Evolutionary conservation across 2,113 vertebrate genomes (phyloP).

Genomic region (Capreolus pygargus): DNA sequence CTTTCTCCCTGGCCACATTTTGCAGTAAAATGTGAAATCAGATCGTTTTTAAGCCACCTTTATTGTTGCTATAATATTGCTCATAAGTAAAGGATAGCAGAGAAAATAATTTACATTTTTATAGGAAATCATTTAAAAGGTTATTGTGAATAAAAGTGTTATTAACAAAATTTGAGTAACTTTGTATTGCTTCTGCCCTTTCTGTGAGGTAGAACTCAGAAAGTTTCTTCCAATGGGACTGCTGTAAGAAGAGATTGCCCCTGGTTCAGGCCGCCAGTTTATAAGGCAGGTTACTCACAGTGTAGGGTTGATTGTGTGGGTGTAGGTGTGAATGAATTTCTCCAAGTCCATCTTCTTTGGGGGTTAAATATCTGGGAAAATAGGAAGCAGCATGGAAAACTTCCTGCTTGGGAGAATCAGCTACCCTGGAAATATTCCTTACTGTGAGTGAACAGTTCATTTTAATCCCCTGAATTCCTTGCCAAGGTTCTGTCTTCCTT

Average conservation of each 20-base stretch:
- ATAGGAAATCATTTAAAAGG: conserved; percentile 30
- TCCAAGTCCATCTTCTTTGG: neutral
- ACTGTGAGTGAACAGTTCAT: neutral
- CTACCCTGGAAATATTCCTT: neutral
- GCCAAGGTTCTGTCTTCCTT: neutral
- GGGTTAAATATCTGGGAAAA: neutral
- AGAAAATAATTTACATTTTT: conserved; percentile 47
- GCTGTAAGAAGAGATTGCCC: neutral
- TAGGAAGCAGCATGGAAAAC: neutral
- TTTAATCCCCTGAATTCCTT: neutral
- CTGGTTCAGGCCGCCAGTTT: neutral
- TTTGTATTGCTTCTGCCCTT: neutral
- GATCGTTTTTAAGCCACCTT: neutral
- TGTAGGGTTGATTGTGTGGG: neutral
- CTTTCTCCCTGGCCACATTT: conserved; percentile 15
- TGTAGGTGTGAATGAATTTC: neutral
- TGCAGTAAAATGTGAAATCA: conserved; percentile 18
- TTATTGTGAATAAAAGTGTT: neutral
- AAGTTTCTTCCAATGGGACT: neutral
- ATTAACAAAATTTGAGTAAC: conserved; percentile 23
- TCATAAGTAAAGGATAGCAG: neutral
- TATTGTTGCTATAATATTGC: conserved; percentile 16
- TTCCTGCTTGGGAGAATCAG: neutral
- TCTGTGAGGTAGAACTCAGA: neutral
- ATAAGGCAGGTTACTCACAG: neutral